Conservation (phyloP, 1,140 invertebrate species). For the Yoshiicerus persimilis region DNA sequence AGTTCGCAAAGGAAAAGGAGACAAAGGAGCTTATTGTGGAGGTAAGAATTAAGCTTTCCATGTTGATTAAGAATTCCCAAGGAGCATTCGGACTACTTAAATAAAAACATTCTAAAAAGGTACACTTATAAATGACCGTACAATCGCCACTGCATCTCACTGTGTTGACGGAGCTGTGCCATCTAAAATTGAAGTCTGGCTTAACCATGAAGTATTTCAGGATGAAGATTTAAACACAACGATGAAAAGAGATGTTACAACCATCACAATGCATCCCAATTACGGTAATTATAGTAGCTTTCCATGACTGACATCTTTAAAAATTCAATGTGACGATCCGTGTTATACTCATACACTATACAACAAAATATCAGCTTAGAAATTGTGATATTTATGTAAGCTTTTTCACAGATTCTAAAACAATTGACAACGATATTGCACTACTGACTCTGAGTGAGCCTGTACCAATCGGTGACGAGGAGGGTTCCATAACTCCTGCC, state of each 20-base stretch:
- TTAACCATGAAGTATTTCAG: not conserved
- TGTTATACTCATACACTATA: not conserved
- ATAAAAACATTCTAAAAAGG: not conserved
- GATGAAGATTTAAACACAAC: not conserved
- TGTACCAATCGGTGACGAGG: conserved; percentile 17
- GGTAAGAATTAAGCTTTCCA: too few species aligned
- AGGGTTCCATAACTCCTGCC: conserved; percentile 17
- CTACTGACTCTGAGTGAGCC: conserved; percentile 24
- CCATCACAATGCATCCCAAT: conserved; percentile 6
- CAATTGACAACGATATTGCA: conserved; percentile 38
- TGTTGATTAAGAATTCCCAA: not conserved
- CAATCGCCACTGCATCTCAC: conserved; percentile 29
- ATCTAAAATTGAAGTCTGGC: not conserved
- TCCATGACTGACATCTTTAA: not conserved
- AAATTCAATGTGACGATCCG: not conserved
- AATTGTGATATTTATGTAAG: too few species aligned
- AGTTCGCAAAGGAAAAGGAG: not conserved
- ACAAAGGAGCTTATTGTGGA: conserved; percentile 5
- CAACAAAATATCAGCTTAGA: too few species aligned
- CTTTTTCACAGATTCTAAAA: not conserved
- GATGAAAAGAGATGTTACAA: not conserved
- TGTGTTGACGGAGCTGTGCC: not conserved
- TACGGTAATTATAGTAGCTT: not conserved
- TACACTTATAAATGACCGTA: conserved; percentile 33
- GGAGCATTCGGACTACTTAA: not conserved